These are phyloP conservation scores for Cosmia trapezina DNA, from an alignment of 2,888 invertebrate species.

Conservation along the genomic window DNA sequence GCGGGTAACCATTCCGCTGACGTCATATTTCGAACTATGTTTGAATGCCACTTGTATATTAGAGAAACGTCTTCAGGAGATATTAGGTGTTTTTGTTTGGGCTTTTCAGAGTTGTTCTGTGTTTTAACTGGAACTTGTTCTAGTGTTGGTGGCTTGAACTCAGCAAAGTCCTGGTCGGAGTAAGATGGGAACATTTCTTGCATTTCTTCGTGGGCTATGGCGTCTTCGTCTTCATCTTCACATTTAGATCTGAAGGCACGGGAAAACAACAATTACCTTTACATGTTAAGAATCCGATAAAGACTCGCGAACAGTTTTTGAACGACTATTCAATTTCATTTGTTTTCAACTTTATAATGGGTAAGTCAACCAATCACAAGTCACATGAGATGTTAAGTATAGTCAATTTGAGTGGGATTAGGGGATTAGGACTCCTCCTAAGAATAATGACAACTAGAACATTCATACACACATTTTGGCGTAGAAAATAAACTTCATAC, in stretches of 20 bases:
- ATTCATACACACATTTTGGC: neutral
- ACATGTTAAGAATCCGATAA: neutral
- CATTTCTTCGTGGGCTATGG: slow-evolving; percentile 92
- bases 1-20: slow-evolving; percentile 91
- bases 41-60: slow-evolving; percentile 91
- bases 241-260: slow-evolving; percentile 89
- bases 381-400: neutral
- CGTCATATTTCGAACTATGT: slow-evolving; percentile 90
- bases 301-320: neutral
- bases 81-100: slow-evolving; percentile 78
- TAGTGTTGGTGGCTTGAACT: slow-evolving; percentile 89
- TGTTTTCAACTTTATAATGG: no score
- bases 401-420: no score
- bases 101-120: slow-evolving; percentile 65
- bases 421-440: no score
- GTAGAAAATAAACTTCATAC: slow-evolving; percentile 54
- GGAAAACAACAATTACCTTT: neutral
- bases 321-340: neutral
- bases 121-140: slow-evolving; percentile 86
- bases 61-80: slow-evolving; percentile 90
- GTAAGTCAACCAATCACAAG: neutral
- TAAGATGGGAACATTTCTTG: slow-evolving; percentile 93
- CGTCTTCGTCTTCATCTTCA: slow-evolving; percentile 92
- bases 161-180: slow-evolving; percentile 92
- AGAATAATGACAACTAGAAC: neutral